Evolutionary conservation across 2,113 vertebrate species (phyloP).

Genomic region (Lonchura striata): DNA sequence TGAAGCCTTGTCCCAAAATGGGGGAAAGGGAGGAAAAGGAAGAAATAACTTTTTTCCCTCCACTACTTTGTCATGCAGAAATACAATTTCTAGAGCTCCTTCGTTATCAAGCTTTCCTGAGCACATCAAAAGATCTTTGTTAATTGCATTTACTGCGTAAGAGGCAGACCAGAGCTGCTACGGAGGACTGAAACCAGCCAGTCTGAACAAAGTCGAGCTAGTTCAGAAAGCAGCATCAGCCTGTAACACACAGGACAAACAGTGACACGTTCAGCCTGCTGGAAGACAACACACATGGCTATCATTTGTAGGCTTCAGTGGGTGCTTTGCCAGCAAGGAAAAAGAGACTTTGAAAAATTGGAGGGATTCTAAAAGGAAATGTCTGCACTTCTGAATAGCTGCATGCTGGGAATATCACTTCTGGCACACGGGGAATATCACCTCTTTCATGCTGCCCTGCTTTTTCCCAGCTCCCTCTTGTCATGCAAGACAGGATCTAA

Average conservation of each 20-base stretch:
- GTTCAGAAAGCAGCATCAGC: not conserved
- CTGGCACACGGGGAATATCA: not conserved
- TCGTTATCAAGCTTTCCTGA: not conserved
- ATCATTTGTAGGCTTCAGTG: not conserved
- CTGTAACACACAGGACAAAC: not conserved
- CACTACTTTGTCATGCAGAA: not conserved
- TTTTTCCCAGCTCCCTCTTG: not conserved
- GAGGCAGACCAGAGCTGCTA: not conserved
- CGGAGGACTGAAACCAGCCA: not conserved
- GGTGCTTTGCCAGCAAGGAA: not conserved
- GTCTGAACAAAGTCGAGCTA: not conserved
- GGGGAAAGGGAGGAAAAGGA: accelerated
- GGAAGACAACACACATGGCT: not conserved
- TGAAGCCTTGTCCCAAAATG: not conserved
- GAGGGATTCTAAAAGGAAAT: conserved; percentile 21
- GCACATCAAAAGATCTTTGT: not conserved
- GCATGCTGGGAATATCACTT: not conserved
- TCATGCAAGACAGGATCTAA: not conserved
- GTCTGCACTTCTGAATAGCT: conserved; percentile 3
- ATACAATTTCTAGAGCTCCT: not conserved
- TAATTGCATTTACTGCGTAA: not conserved
- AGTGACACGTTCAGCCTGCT: not conserved
- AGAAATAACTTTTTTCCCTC: not conserved
- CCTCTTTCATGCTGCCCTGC: not conserved
- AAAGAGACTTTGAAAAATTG: not conserved